Percentiles rank a stretch among this genome's conserved stretches.
Evolutionary conservation across 1,140 invertebrate genomes (phyloP).

Genomic region (Amyelois transitella): DNA sequence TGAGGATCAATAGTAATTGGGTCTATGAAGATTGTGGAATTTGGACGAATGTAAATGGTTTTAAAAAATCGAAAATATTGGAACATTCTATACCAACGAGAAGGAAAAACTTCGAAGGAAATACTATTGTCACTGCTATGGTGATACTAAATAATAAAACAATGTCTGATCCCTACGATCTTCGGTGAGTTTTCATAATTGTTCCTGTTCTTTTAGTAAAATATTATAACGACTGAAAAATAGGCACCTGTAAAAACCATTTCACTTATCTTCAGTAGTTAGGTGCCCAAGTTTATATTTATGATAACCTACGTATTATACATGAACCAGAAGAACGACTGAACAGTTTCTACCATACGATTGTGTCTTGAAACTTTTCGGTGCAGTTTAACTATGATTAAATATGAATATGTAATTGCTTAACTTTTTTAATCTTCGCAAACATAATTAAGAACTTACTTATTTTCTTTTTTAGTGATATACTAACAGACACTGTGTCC

Average conservation of each 20-base stretch:
- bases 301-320: too few relatives aligned
- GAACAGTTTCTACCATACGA: too few relatives aligned
- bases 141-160: constrained; percentile 30
- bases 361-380: too few relatives aligned
- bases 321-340: too few relatives aligned
- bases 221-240: too few relatives aligned
- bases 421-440: background rate
- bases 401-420: background rate
- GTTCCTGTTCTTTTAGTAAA: too few relatives aligned
- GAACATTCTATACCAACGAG: constrained; percentile 18
- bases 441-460: background rate
- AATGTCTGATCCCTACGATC: constrained; percentile 19
- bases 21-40: constrained; percentile 30
- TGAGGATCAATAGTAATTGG: constrained; percentile 18
- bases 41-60: constrained; percentile 24
- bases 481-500: constrained; percentile 74
- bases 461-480: constrained; percentile 51
- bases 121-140: constrained; percentile 25
- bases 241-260: too few relatives aligned
- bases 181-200: constrained; percentile 20
- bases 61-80: constrained; percentile 22
- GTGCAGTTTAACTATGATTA: too few relatives aligned
- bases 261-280: too few relatives aligned
- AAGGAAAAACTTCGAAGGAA: constrained; percentile 34
- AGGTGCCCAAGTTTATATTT: too few relatives aligned